phyloP scores from a whole-genome alignment of 2,113 vertebrate genomes.

The Edolisoma coerulescens region DNA sequence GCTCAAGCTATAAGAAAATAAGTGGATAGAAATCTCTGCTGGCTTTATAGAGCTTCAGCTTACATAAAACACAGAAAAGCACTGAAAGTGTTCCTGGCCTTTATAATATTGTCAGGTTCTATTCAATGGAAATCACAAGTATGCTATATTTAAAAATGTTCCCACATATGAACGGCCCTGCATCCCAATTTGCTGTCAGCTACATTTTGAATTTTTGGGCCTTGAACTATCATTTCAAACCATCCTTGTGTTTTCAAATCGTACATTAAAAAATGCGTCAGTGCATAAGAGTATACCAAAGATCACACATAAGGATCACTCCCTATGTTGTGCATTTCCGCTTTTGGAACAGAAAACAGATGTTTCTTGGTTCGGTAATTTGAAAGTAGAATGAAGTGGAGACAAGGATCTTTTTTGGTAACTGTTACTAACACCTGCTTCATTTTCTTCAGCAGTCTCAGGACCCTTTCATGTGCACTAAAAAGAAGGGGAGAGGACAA shows the following conservation, averaged over 20 bases:
- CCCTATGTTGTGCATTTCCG: not conserved
- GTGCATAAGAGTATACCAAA: not conserved
- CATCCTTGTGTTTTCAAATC: not conserved
- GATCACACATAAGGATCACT: not conserved
- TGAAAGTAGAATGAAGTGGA: not conserved
- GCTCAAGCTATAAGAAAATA: not conserved
- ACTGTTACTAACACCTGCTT: conserved; percentile 48
- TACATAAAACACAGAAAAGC: not conserved
- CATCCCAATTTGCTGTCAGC: not conserved
- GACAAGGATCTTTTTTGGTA: conserved; percentile 34
- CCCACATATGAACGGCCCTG: not conserved
- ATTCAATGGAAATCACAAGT: not conserved
- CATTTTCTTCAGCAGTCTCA: conserved; percentile 6
- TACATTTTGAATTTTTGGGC: not conserved
- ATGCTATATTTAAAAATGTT: not conserved
- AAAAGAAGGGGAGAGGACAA: not conserved
- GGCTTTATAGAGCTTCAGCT: not conserved
- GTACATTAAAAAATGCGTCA: not conserved
- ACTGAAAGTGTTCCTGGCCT: not conserved
- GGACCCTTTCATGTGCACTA: not conserved
- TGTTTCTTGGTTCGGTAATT: conserved; percentile 20
- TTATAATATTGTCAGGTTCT: not conserved
- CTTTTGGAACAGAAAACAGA: conserved; percentile 52
- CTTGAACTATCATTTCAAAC: not conserved
- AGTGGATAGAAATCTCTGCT: not conserved